These are phyloP conservation scores for Calameuta idolon DNA, from an alignment of 2,888 invertebrate genomes.

Conservation along the genomic window DNA sequence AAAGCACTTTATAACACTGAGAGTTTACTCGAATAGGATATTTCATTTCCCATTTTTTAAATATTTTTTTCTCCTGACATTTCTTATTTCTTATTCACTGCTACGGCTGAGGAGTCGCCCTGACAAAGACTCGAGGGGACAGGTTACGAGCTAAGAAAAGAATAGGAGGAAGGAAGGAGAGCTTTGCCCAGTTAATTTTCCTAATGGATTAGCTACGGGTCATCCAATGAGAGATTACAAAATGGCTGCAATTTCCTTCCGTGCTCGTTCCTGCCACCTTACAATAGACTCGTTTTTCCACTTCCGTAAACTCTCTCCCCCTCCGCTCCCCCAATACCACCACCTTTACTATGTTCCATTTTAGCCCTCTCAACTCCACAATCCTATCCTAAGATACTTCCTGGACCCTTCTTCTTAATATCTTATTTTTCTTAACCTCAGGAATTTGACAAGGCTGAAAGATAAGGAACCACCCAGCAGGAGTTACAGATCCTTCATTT, in stretches of 20 bases:
- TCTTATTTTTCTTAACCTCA: no score
- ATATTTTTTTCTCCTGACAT: background rate
- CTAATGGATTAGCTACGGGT: conserved; percentile 50
- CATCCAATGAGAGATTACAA: conserved; percentile 38
- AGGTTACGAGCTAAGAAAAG: conserved; percentile 25
- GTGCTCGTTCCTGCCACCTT: conserved; percentile 2
- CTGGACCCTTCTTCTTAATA: no score
- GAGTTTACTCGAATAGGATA: background rate
- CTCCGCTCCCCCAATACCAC: no score
- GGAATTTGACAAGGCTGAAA: no score
- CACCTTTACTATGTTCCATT: conserved; percentile 10
- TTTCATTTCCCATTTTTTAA: background rate
- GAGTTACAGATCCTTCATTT: no score
- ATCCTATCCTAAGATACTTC: no score
- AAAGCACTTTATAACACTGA: no score
- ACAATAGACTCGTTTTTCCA: no score
- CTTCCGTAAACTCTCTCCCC: no score
- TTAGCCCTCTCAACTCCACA: background rate
- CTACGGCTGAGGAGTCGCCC: conserved; percentile 12
- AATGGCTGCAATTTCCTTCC: conserved; percentile 32
- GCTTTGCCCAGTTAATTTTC: conserved; percentile 44
- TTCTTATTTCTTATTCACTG: conserved; percentile 5
- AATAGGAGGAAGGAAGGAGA: conserved; percentile 16
- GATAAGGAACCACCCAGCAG: no score
- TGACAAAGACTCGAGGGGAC: conserved; percentile 27